Evolutionary conservation across 2,113 vertebrate genomes (phyloP).

Genomic region (Podarcis raffonei): DNA sequence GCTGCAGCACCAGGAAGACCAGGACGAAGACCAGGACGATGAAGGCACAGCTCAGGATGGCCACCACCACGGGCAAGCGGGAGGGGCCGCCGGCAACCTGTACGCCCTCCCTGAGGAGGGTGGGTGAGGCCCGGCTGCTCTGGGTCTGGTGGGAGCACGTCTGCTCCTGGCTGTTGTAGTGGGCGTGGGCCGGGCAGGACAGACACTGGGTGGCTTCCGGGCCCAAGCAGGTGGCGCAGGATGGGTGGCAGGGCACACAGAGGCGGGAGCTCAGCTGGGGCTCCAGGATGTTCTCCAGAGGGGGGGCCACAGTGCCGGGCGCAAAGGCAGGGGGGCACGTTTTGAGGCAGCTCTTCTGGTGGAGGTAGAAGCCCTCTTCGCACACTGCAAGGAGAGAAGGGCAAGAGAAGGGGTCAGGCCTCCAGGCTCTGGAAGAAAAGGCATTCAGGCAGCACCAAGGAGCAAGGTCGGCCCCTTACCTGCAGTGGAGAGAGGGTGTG

Average conservation of each 20-base stretch:
- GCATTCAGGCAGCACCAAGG: not conserved
- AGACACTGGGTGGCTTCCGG: slow-evolving; percentile 84
- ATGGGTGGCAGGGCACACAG: slow-evolving; percentile 87
- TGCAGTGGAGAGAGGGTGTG: not conserved
- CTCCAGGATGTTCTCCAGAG: slow-evolving; percentile 88
- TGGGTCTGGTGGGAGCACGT: slow-evolving; percentile 92
- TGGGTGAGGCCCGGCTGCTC: slow-evolving; percentile 87
- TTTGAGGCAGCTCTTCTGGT: slow-evolving; percentile 94
- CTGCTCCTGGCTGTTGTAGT: slow-evolving; percentile 81
- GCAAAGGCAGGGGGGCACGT: slow-evolving; percentile 86
- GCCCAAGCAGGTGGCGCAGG: slow-evolving; percentile 88
- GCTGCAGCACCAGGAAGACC: slow-evolving; percentile 91
- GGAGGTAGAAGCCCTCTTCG: slow-evolving; percentile 90
- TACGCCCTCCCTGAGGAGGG: slow-evolving; percentile 14
- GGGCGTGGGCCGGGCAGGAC: slow-evolving; percentile 88
- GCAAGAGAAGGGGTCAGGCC: not conserved
- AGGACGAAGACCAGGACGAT: slow-evolving; percentile 86
- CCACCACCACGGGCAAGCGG: slow-evolving; percentile 81
- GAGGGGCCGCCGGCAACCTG: slow-evolving; percentile 39
- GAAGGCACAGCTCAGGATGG: slow-evolving; percentile 89
- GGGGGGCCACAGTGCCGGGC: slow-evolving; percentile 79
- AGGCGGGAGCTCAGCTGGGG: slow-evolving; percentile 84
- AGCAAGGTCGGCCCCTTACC: not conserved
- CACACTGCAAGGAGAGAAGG: slow-evolving; percentile 80
- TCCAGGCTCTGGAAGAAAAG: not conserved